Conservation (phyloP, 2,797 vertebrate genomes). For the Vipera ursinii region DNA sequence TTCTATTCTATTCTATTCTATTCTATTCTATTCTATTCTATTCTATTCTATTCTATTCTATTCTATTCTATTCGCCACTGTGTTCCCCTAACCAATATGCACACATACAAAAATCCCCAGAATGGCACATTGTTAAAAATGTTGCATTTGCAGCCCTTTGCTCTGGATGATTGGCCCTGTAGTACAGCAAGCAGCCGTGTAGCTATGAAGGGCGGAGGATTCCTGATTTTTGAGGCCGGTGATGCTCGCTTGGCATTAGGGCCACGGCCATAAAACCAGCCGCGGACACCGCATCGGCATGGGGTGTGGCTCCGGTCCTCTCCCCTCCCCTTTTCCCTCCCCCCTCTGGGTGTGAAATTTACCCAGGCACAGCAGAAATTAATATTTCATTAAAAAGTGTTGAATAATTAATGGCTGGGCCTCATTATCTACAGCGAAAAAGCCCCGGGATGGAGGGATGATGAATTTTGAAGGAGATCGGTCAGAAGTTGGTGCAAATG, state of each 20-base stretch:
- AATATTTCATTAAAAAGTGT: constrained; percentile 30
- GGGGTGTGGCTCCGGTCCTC: background rate
- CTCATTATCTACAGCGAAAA: constrained; percentile 1
- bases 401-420: background rate
- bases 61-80: no score
- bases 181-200: background rate
- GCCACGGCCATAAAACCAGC: fast-evolving
- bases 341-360: constrained; percentile 7
- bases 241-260: fast-evolving
- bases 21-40: no score
- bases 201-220: fast-evolving
- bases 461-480: constrained; percentile 27
- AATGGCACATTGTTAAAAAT: background rate
- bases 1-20: no score
- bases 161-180: background rate
- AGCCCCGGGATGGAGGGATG: background rate
- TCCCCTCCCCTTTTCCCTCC: background rate
- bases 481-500: background rate
- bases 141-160: background rate
- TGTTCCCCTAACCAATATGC: no score
- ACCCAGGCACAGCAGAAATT: constrained; percentile 3
- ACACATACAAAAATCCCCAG: background rate
- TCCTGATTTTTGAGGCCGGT: background rate
- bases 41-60: no score
- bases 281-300: background rate